Percentiles rank a stretch among this genome's conserved stretches.
phyloP scores from a whole-genome alignment of 2,888 invertebrate genomes.

The Taphrorychus bicolor region DNA sequence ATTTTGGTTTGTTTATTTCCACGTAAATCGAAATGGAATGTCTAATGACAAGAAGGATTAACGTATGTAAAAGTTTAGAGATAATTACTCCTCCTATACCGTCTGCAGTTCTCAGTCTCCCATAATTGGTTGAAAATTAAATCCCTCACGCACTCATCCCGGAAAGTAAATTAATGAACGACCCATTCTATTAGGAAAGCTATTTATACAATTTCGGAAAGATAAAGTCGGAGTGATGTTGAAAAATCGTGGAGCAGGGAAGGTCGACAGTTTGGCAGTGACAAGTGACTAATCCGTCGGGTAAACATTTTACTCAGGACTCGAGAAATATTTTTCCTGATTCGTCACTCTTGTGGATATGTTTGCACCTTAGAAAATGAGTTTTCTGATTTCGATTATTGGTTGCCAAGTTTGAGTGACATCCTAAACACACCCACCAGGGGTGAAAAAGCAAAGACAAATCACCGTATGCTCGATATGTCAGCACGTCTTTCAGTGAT shows the following conservation, averaged over 20 bases:
- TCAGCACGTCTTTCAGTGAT: neutral
- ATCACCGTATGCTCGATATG: constrained; percentile 7
- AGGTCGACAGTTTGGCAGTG: constrained; percentile 46
- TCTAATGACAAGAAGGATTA: too few relatives aligned
- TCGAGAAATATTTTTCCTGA: constrained; percentile 19
- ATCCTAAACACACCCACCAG: constrained; percentile 25
- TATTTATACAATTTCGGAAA: constrained; percentile 41
- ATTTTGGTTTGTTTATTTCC: constrained; percentile 15
- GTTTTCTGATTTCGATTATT: constrained; percentile 33
- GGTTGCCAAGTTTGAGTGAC: constrained; percentile 30
- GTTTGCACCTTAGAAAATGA: constrained; percentile 36
- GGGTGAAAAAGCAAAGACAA: constrained; percentile 28
- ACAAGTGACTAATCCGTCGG: constrained; percentile 47
- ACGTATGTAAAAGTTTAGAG: too few relatives aligned
- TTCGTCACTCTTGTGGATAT: constrained; percentile 34
- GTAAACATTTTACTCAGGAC: constrained; percentile 37
- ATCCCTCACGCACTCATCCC: constrained; percentile 17
- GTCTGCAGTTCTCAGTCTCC: neutral
- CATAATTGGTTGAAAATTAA: constrained; percentile 26
- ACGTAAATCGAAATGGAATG: neutral
- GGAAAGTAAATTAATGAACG: constrained; percentile 36
- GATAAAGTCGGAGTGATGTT: constrained; percentile 37
- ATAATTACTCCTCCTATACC: neutral
- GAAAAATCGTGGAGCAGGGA: constrained; percentile 35
- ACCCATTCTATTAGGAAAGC: constrained; percentile 36